Evolutionary conservation across 1,140 invertebrate species (phyloP), one percentile per base, ranked within the genome.

Genomic region (Apocrypta bakeri): DNA sequence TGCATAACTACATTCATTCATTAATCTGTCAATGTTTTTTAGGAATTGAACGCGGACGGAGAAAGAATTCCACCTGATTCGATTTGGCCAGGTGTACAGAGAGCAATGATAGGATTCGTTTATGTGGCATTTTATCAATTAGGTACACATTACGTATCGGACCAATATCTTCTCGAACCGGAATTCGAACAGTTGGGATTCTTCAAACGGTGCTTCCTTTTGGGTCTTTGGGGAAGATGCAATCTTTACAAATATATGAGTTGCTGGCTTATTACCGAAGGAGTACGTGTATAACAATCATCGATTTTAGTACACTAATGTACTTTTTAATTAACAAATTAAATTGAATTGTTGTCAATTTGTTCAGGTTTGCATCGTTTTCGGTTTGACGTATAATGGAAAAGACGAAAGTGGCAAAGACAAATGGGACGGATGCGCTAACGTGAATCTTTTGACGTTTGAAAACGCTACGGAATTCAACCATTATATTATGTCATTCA

Each of bases 211-310:
- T 93, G 95, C 77, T 88, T 96, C 25, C 92, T 95, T 61, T 89
- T 98, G 81, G 95, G 96, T 25, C 84, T 98, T 0, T 98, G 97
- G 97, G 97, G 95, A 0, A 95, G 97, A 87, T 93, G 96, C 75
- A 94, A 94, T 64, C 90, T 98, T 0, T 97, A 97, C 88, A 98
- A 98, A 91, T 99, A 99, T 87, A 95, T 99, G 24, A 96, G 96
- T 6, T 96, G 96, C 88, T 99, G 98, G 98, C 92, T 99, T 11
- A 92, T 99, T 14, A 94, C 96, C 21, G 97, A 98, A 93, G 96
- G 96, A 88, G 94, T 94, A 81, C 94, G 94, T 85, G 71, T 69
- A 2, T 69, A 69, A 76, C 48, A 42, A 63, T 42, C 56, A 3
- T 21, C 40, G 71, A 69, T n/a, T n/a, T n/a, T n/a, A n/a, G n/a